Evolutionary conservation across 2,888 invertebrate species (phyloP), one percentile per base, ranked within the genome.

Genomic region (Cylindroiulus punctatus): DNA sequence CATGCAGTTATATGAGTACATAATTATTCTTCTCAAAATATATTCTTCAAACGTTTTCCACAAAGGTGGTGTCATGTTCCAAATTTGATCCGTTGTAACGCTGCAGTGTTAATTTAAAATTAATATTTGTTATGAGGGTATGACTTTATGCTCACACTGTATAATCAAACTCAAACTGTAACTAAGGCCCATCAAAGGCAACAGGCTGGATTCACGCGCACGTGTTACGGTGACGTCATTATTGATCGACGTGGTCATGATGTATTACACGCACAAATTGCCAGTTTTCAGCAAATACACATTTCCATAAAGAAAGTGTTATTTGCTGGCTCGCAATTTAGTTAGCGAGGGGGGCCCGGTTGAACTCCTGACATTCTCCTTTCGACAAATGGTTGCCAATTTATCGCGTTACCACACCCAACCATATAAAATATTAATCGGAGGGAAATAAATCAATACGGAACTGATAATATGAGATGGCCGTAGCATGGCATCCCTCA

Each of bases 401-500:
- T 76, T 76, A 76, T 76, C 76, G 76, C 26, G 76, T 76, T 76
- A 76, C 76, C 76, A 76, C 76, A 76, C 76, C 76, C 76, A 76
- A 30, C 30, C 30, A 30, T 76, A 76, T 76, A 76, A 76, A 76
- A 76, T 76, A 76, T 76, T 76, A 76, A 76, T 76, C 76, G 76
- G 4, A 76, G 76, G 76, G 76, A 76, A 76, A 76, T 76, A 30
- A 76, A 76, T 76, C 76, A 76, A 76, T 76, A 76, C 30, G 17
- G 30, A 76, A 76, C 76, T 76, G 76, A 76, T 76, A 76, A 76
- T 76, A 76, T 17, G 32, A 17, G 76, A 76, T 17, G 30, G 30
- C 30, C 26, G 30, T 76, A 30, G 26, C 76, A 26, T 10, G 76
- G 76, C 76, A 76, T 76, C 76, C 52, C 76, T 17, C 7, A 36